Conservation (phyloP, 1,140 invertebrate species). For the Apocrypta bakeri region DNA sequence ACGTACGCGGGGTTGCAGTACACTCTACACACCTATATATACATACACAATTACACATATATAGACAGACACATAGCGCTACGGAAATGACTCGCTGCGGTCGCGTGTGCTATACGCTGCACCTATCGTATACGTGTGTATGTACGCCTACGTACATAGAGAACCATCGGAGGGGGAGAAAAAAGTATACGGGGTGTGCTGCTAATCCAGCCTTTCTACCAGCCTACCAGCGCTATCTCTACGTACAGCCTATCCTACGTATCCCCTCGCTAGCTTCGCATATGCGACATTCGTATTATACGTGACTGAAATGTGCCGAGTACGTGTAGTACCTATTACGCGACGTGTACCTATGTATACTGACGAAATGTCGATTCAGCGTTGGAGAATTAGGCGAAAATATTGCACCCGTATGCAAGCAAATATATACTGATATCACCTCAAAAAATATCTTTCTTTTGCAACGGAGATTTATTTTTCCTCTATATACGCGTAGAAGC, state of each 20-base stretch:
- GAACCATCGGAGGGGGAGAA: neutral
- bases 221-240: neutral
- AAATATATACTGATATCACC: too few relatives aligned
- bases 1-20: neutral
- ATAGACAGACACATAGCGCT: too few relatives aligned
- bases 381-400: constrained; percentile 23
- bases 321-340: too few relatives aligned
- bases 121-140: neutral
- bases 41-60: too few relatives aligned
- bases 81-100: constrained; percentile 12
- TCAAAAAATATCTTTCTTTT: constrained; percentile 7
- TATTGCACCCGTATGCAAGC: too few relatives aligned
- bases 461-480: neutral
- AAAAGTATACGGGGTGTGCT: neutral
- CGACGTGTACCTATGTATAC: too few relatives aligned
- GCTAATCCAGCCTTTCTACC: constrained; percentile 16
- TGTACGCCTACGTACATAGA: neutral
- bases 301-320: too few relatives aligned
- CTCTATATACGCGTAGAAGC: too few relatives aligned
- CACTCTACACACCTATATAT: neutral
- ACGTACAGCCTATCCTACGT: neutral
- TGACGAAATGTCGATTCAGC: constrained; percentile 18
- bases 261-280: too few relatives aligned
- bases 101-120: neutral
- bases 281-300: neutral